These are phyloP conservation scores for Pandemis cinnamomeana DNA, from an alignment of 2,888 invertebrate genomes.

Conservation along the genomic window DNA sequence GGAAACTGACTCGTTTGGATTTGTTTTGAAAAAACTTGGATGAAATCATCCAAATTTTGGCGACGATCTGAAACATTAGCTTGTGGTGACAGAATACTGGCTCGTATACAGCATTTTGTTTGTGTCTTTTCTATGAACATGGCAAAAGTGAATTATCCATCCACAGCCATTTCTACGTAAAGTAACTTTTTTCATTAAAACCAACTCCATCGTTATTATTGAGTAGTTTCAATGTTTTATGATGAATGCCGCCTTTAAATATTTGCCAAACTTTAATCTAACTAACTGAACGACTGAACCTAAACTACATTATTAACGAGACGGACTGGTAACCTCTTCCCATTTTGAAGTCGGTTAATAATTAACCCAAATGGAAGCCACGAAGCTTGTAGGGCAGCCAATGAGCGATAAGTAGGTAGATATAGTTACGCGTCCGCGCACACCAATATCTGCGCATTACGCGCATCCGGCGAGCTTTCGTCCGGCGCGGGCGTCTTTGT, in stretches of 20 bases:
- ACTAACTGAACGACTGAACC: not conserved
- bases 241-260: not conserved
- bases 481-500: slow-evolving; percentile 68
- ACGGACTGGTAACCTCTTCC: not conserved
- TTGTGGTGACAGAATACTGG: not conserved
- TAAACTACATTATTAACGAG: not conserved
- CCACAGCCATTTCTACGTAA: too few relatives aligned
- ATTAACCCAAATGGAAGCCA: slow-evolving; percentile 22
- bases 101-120: too few relatives aligned
- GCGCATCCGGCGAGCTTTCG: slow-evolving; percentile 78
- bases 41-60: not conserved
- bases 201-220: not conserved
- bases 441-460: slow-evolving; percentile 74
- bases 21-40: not conserved
- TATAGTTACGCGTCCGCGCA: slow-evolving; percentile 65
- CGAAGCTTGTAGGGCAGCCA: slow-evolving; percentile 25
- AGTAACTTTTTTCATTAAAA: too few relatives aligned
- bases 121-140: too few relatives aligned
- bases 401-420: slow-evolving; percentile 43
- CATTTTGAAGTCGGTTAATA: not conserved
- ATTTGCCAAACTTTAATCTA: too few relatives aligned
- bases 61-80: not conserved
- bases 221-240: not conserved
- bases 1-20: not conserved
- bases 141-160: too few relatives aligned